phyloP scores from a whole-genome alignment of 2,797 vertebrate genomes.

The Netta rufina region DNA sequence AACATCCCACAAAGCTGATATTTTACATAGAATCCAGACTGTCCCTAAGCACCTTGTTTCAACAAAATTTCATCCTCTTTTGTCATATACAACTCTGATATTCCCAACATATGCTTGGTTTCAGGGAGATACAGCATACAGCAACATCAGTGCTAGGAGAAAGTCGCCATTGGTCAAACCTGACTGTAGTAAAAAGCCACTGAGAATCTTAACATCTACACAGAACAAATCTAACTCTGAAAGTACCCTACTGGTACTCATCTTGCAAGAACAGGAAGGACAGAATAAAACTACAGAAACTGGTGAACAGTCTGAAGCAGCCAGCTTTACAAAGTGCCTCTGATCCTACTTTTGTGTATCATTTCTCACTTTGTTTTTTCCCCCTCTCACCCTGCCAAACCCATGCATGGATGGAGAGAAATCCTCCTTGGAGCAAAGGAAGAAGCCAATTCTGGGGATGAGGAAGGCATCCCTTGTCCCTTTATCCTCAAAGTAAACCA shows the following conservation, averaged over 20 bases:
- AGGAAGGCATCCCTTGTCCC: not conserved
- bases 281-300: not conserved
- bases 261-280: not conserved
- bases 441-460: not conserved
- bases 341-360: not conserved
- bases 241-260: not conserved
- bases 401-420: not conserved
- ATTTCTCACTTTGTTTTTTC: not conserved
- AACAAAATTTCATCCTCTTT: not conserved
- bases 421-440: not conserved
- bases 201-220: not conserved
- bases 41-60: not conserved
- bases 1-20: not conserved
- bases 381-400: not conserved
- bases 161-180: not conserved
- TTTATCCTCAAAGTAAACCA: not conserved
- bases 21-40: not conserved
- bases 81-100: not conserved
- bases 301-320: not conserved
- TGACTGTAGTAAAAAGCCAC: not conserved
- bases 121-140: not conserved
- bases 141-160: not conserved
- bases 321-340: not conserved
- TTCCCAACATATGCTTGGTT: accelerated
- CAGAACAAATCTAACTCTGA: not conserved